These are phyloP conservation scores for Spinus pinus DNA, from an alignment of 2,797 vertebrate genomes.

Conservation along the genomic window DNA sequence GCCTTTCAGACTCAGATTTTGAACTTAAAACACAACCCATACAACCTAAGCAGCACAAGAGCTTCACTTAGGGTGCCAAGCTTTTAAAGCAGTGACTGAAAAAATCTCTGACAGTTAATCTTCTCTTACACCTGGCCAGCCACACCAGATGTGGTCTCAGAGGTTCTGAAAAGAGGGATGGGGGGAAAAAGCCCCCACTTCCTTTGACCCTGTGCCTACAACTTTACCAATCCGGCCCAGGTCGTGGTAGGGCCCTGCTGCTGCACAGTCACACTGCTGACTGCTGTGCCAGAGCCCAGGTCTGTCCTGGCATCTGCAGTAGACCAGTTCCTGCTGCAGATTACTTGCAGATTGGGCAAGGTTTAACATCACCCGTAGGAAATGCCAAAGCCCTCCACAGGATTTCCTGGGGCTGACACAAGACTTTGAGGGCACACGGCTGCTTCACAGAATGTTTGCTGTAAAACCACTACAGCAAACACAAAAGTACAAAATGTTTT, in stretches of 20 bases:
- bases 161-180: not conserved
- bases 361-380: not conserved
- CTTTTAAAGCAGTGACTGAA: not conserved
- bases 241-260: rapidly evolving
- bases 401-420: constrained; percentile 4
- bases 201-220: not conserved
- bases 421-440: not conserved
- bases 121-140: not conserved
- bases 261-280: rapidly evolving
- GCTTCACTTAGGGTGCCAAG: not conserved
- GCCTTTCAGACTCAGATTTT: not conserved
- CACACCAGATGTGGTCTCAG: rapidly evolving
- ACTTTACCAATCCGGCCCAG: not conserved
- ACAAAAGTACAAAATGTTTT: not conserved
- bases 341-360: not conserved
- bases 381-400: not conserved
- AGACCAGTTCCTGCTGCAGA: not conserved
- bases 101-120: not conserved
- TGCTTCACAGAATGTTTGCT: not conserved
- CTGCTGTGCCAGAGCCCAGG: not conserved
- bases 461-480: not conserved
- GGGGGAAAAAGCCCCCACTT: not conserved
- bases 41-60: not conserved
- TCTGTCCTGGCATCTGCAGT: not conserved
- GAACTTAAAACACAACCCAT: not conserved